Conservation (phyloP, 2,797 vertebrate species). For the Hyperoplus immaculatus region DNA sequence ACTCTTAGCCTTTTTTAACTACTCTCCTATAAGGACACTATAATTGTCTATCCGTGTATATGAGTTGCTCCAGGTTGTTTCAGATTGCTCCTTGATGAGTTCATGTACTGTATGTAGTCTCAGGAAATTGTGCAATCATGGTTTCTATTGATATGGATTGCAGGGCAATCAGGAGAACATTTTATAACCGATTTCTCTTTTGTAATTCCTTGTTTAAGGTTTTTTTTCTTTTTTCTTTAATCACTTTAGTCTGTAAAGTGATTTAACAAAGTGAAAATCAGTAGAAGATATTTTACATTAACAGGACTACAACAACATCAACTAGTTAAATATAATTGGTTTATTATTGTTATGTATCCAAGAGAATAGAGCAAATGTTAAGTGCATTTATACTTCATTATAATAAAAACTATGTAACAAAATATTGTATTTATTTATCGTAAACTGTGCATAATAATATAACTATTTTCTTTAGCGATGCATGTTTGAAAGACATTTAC, state of each 20-base stretch:
- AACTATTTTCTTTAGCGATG: background rate
- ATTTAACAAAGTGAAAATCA: slow-evolving; percentile 12
- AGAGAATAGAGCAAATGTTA: background rate
- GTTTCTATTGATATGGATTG: slow-evolving; percentile 49
- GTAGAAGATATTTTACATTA: background rate
- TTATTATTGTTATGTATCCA: background rate
- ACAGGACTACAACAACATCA: background rate
- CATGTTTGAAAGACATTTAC: background rate
- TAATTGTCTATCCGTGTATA: slow-evolving; percentile 79
- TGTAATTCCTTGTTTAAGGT: slow-evolving; percentile 19
- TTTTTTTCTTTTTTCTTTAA: slow-evolving; percentile 1
- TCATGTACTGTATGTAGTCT: slow-evolving; percentile 61
- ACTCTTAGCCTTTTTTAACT: slow-evolving; percentile 84
- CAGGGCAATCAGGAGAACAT: slow-evolving; percentile 42
- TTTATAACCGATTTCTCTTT: slow-evolving; percentile 46
- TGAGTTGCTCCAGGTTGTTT: slow-evolving; percentile 79
- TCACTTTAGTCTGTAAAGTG: slow-evolving; percentile 5
- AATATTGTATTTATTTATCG: background rate
- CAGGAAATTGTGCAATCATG: slow-evolving; percentile 57
- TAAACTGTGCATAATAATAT: background rate
- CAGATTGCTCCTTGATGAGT: slow-evolving; percentile 76
- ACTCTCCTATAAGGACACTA: slow-evolving; percentile 74
- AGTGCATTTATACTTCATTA: background rate
- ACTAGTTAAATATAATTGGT: slow-evolving; percentile 9
- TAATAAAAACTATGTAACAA: background rate